Evolutionary conservation across 92 coral and sea anemone genomes (phyloP), one percentile per base, ranked within the genome.

Genomic region (Umimayanthus kanabou): DNA sequence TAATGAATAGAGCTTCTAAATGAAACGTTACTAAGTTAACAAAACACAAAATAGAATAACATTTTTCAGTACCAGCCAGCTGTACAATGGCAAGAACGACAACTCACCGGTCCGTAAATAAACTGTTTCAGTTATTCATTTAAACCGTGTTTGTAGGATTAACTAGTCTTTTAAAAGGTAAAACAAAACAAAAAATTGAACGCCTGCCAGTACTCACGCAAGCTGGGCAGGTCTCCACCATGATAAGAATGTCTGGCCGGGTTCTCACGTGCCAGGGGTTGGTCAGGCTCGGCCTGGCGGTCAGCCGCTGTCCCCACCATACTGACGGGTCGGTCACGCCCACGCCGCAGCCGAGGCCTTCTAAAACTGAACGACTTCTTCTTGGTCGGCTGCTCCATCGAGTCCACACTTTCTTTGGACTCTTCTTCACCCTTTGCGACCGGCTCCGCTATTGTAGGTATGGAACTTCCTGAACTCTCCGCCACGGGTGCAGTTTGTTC

Each of bases 191-290:
- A 39, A 0, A 14, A 4, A n/a, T 18, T 43, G 23, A n/a, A 43
- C 18, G 4, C 29, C 26, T 78, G 7, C 0, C 22, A 9, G 26
- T 50, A 90, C 96, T 91, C 66, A 93, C 96, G 91, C 76, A 91
- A 76, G 25, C 86, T 88, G 9, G 93, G 92, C 45, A 93, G 79
- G 55, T 95, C 98, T 61, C 98, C 98, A 0, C 94, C 98, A 78
- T 93, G 96, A 76, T 91, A 95, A 6, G 98, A 95, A 43, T 93
- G 94, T 76, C 96, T 89, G 33, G 87, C 93, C 13, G 91, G 93
- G 23, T 90, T 90, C 87, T 89, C 88, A 57, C 95, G 95, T 28
- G 86, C 89, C 25, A 90, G 42, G 53, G 77, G 81, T 26, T 64
- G 87, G 22, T 86, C 90, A 7, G 58, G 58, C 78, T 25, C 83